Percentiles rank a stretch among this genome's conserved stretches.
phyloP scores from a whole-genome alignment of 1,140 invertebrate genomes.

The Drosophila saltans region DNA sequence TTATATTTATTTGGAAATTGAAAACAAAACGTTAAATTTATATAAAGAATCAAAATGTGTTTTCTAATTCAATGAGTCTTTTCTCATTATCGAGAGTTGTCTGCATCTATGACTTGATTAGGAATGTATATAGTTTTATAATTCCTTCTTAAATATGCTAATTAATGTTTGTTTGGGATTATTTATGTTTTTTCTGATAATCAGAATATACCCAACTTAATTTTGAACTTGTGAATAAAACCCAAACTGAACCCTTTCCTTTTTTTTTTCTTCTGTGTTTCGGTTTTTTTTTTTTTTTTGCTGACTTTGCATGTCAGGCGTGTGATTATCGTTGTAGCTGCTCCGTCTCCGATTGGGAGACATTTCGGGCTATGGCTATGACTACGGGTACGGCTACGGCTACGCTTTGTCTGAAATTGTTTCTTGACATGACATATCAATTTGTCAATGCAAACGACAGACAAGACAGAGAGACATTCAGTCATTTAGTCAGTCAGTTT shows the following conservation, averaged over 20 bases:
- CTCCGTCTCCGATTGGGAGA: constrained; percentile 8
- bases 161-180: too few species aligned
- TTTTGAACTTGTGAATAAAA: neutral
- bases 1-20: too few species aligned
- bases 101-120: too few species aligned
- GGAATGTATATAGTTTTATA: too few species aligned
- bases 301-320: constrained; percentile 72
- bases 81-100: too few species aligned
- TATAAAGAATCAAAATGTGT: too few species aligned
- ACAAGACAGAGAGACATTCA: constrained; percentile 41
- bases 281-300: neutral
- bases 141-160: too few species aligned
- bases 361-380: constrained; percentile 1
- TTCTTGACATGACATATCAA: constrained; percentile 83
- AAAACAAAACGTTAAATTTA: too few species aligned
- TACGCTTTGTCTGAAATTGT: constrained; percentile 79
- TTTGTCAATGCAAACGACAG: constrained; percentile 75
- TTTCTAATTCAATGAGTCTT: too few species aligned
- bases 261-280: neutral
- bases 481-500: constrained; percentile 18
- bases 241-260: constrained; percentile 41
- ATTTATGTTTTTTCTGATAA: too few species aligned
- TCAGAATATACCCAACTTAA: neutral
- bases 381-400: constrained; percentile 38
- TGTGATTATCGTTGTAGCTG: constrained; percentile 70